A percentile compares a stretch with the other conserved stretches of the same genome.
Conservation (phyloP, 2,797 vertebrate species). For the Pipistrellus pygmaeus region DNA sequence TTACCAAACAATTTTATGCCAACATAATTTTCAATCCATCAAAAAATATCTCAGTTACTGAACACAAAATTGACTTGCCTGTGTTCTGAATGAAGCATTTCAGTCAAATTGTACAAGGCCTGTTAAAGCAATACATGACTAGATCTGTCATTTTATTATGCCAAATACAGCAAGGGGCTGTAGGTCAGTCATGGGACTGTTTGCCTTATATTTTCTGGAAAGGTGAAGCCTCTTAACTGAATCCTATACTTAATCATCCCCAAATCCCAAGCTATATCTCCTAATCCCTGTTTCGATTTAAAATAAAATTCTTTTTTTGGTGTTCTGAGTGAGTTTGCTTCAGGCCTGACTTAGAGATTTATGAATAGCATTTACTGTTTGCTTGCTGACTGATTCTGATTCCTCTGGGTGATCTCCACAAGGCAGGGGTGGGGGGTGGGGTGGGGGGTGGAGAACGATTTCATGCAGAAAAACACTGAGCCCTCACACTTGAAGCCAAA, state of each 20-base stretch:
- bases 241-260: slow-evolving; percentile 86
- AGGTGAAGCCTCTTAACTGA: slow-evolving; percentile 85
- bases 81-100: slow-evolving; percentile 21
- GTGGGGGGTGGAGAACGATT: slow-evolving; percentile 46
- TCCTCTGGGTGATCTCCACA: slow-evolving; percentile 77
- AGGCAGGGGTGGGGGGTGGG: background rate
- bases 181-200: slow-evolving; percentile 81
- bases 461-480: slow-evolving; percentile 66
- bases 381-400: slow-evolving; percentile 77
- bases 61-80: slow-evolving; percentile 63
- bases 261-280: slow-evolving; percentile 85
- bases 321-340: slow-evolving; percentile 86
- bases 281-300: slow-evolving; percentile 86
- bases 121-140: slow-evolving; percentile 65
- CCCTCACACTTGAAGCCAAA: slow-evolving; percentile 65
- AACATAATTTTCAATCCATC: slow-evolving; percentile 67
- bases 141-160: slow-evolving; percentile 78
- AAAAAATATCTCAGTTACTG: slow-evolving; percentile 21
- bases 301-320: slow-evolving; percentile 88
- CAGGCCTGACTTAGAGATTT: slow-evolving; percentile 85
- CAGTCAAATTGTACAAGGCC: slow-evolving; percentile 64
- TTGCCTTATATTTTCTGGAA: slow-evolving; percentile 84
- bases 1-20: slow-evolving; percentile 55
- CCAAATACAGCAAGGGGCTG: slow-evolving; percentile 71
- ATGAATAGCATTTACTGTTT: slow-evolving; percentile 81